Evolutionary conservation across 2,888 invertebrate species (phyloP).

Genomic region (Cosmorhoe ocellata): DNA sequence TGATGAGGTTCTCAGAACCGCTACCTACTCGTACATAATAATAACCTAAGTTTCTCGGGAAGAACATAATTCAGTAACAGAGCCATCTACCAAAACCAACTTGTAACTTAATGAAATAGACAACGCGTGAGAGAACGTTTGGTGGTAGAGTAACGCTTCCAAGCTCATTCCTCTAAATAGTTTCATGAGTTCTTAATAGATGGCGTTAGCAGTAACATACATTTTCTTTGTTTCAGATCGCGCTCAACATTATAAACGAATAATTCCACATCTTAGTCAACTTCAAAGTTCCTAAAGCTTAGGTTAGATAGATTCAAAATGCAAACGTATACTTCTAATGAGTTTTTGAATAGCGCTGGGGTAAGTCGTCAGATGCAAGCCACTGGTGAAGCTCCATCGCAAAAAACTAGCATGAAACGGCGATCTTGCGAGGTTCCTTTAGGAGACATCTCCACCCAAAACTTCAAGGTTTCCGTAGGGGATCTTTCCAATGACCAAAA

Average conservation of each 20-base stretch:
- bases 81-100: slow-evolving; percentile 4
- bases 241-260: slow-evolving; percentile 54
- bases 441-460: slow-evolving; percentile 72
- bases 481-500: slow-evolving; percentile 66
- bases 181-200: neutral
- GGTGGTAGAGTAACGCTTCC: too few relatives aligned
- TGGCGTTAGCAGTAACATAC: neutral
- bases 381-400: slow-evolving; percentile 73
- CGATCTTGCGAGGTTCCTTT: slow-evolving; percentile 75
- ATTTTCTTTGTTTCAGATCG: slow-evolving; percentile 69
- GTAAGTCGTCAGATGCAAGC: slow-evolving; percentile 78
- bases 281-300: slow-evolving; percentile 67
- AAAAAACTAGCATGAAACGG: slow-evolving; percentile 75
- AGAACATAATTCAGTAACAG: neutral
- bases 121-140: too few relatives aligned
- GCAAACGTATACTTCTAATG: slow-evolving; percentile 75
- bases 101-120: slow-evolving; percentile 1
- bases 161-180: too few relatives aligned
- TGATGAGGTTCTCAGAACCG: too few relatives aligned
- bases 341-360: slow-evolving; percentile 74
- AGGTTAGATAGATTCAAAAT: slow-evolving; percentile 48
- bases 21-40: too few relatives aligned
- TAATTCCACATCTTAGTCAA: slow-evolving; percentile 78
- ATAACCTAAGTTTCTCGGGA: too few relatives aligned
- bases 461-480: slow-evolving; percentile 74